Conservation (phyloP, 2,797 vertebrate genomes). For the Falco columbarius region DNA sequence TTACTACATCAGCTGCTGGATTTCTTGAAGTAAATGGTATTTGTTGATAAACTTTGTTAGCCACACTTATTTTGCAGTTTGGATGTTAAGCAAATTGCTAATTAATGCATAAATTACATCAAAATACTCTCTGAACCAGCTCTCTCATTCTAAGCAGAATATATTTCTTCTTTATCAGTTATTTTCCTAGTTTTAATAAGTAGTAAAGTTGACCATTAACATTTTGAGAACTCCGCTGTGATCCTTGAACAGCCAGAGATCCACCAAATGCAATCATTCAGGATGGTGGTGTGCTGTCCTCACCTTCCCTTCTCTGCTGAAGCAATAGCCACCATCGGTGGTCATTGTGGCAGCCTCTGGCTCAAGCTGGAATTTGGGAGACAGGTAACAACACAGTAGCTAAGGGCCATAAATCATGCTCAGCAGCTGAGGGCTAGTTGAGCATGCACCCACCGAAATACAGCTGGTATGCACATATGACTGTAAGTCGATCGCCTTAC, state of each 20-base stretch:
- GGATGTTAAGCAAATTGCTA: neutral
- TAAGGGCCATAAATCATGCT: too few relatives aligned
- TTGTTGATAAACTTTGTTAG: neutral
- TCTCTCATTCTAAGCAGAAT: neutral
- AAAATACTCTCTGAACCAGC: neutral
- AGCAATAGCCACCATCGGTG: too few relatives aligned
- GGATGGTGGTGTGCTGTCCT: too few relatives aligned
- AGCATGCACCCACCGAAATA: too few relatives aligned
- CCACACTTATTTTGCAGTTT: neutral
- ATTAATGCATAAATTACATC: neutral
- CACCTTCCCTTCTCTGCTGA: too few relatives aligned
- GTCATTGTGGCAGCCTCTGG: too few relatives aligned
- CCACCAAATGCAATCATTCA: neutral
- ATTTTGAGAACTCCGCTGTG: neutral
- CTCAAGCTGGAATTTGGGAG: too few relatives aligned
- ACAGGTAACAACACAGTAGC: too few relatives aligned
- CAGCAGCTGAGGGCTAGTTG: too few relatives aligned
- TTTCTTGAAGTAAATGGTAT: neutral
- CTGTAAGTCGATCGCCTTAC: too few relatives aligned
- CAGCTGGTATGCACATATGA: too few relatives aligned
- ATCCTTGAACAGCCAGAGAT: neutral
- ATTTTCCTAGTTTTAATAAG: neutral
- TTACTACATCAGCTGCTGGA: conserved; percentile 36
- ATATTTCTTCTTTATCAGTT: neutral
- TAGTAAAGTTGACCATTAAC: neutral